phyloP scores from a whole-genome alignment of 2,113 vertebrate species.

The Phylloscopus trochilus region DNA sequence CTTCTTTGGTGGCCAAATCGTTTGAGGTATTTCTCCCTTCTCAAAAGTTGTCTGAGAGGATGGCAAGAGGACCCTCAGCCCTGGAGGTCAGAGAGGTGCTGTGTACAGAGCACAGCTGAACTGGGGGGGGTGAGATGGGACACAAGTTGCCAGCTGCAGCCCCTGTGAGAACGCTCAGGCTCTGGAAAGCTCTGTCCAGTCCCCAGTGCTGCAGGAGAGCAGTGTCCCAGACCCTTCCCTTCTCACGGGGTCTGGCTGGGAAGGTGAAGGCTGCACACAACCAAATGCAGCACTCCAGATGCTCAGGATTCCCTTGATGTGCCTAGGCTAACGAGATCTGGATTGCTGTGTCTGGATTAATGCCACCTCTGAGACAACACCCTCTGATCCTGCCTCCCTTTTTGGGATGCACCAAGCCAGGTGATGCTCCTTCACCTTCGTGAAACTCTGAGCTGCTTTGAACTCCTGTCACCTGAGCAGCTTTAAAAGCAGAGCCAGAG shows the following conservation, averaged over 20 bases:
- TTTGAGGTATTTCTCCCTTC: not conserved
- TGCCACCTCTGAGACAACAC: not conserved
- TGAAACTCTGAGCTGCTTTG: not conserved
- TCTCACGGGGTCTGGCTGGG: not conserved
- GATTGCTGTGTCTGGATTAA: not conserved
- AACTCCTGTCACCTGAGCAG: not conserved
- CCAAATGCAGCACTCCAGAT: not conserved
- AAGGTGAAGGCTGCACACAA: not conserved
- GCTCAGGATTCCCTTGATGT: not conserved
- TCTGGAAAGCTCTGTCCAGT: not conserved
- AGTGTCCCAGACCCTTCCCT: not conserved
- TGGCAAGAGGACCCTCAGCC: not conserved
- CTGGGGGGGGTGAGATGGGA: too few species aligned
- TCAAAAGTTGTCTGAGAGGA: not conserved
- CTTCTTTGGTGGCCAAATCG: not conserved
- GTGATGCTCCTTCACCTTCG: not conserved
- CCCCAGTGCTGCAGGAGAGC: not conserved
- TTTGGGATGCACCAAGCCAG: not conserved
- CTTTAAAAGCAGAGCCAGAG: not conserved
- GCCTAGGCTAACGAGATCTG: not conserved
- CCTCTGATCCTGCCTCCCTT: not conserved
- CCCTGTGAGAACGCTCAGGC: not conserved
- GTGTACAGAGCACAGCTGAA: not conserved
- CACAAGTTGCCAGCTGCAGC: not conserved
- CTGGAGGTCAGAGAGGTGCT: not conserved